Conservation (phyloP, 2,888 invertebrate species). For the Branchellion lobata region DNA sequence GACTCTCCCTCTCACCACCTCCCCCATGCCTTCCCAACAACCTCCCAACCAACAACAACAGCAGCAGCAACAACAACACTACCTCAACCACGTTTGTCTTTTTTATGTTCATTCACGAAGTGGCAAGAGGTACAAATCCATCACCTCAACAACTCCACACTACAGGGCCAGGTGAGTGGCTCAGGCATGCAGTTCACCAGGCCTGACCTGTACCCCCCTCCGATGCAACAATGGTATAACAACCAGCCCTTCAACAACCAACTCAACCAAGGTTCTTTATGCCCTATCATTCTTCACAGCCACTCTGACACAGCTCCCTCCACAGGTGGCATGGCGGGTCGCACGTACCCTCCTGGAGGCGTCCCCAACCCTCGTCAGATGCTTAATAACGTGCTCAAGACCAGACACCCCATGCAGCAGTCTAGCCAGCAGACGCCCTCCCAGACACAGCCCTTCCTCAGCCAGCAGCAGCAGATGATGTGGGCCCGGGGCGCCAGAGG, state of each 20-base stretch:
- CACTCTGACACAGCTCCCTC: too few relatives aligned
- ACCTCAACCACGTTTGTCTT: slow-evolving; percentile 6
- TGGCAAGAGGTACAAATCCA: too few relatives aligned
- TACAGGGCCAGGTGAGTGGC: not conserved
- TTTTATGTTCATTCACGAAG: too few relatives aligned
- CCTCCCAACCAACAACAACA: not conserved
- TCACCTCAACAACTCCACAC: too few relatives aligned
- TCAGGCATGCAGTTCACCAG: slow-evolving; percentile 35
- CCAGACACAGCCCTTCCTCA: not conserved
- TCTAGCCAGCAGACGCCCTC: not conserved
- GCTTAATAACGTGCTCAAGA: slow-evolving; percentile 32
- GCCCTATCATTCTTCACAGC: not conserved
- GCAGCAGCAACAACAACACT: not conserved
- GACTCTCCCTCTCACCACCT: not conserved
- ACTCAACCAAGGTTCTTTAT: slow-evolving; percentile 31
- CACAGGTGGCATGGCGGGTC: slow-evolving; percentile 1
- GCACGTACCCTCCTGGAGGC: not conserved
- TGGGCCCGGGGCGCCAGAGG: not conserved
- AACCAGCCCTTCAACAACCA: slow-evolving; percentile 24
- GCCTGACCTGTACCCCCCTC: slow-evolving; percentile 33
- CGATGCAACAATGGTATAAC: slow-evolving; percentile 32
- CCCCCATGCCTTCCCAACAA: slow-evolving; percentile 15
- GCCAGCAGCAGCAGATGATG: slow-evolving; percentile 1
- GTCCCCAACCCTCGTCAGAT: slow-evolving; percentile 39
- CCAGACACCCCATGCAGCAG: slow-evolving; percentile 32